Base-by-base conservation (phyloP, 2,888 invertebrate genomes). In the Mythimna pallens region DNA sequence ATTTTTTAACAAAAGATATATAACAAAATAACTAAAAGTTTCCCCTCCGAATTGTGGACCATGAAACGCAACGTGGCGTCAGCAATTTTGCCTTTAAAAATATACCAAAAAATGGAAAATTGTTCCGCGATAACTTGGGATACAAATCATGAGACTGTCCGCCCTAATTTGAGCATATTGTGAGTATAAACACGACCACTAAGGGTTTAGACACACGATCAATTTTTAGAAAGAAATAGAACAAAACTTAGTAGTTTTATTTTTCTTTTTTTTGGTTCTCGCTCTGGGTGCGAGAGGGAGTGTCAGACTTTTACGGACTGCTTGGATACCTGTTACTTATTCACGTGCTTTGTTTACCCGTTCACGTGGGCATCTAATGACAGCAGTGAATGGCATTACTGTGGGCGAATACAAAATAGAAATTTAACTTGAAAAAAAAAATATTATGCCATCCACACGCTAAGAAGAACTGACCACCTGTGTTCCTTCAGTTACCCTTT, bases 131-230 rank as follows among this genome's bases (percentile, higher is more conserved):
- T 78, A 63, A 73, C 62, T 73, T 66, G 65, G 58, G 2, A 57
- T 57, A 80, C 80, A 82, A 82, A 73, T 82, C 82, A 82, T 78
- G 47, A 14, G 17, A 64, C 59, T 73, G 82, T 73, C 73, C 80
- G 14, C 69, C 73, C 69, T 78, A 67, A 82, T 82, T 73, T 73
- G 40, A 69, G 65, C 62, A 68, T 80, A 78, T 63, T 50, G 78
- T 73, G 73, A 57, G 68, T 50, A 58, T 22, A 47, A 73, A 82
- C 74, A 80, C 54, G 82, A n/a, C 68, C 69, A 61, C 36, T 71
- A 58, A 70, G 69, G 69, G 69, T 63, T 63, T 3, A 25, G 52
- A 0, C 47, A 66, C 65, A 58, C 43, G 14, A 54, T 66, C 36
- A 36, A 50, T 40, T 66, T 63, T 74, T 66, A 47, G 47, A 17